Percentiles rank a stretch among this genome's conserved stretches.
These are phyloP conservation scores for Chloroceryle inda DNA, from an alignment of 2,797 vertebrate species.

Conservation along the genomic window DNA sequence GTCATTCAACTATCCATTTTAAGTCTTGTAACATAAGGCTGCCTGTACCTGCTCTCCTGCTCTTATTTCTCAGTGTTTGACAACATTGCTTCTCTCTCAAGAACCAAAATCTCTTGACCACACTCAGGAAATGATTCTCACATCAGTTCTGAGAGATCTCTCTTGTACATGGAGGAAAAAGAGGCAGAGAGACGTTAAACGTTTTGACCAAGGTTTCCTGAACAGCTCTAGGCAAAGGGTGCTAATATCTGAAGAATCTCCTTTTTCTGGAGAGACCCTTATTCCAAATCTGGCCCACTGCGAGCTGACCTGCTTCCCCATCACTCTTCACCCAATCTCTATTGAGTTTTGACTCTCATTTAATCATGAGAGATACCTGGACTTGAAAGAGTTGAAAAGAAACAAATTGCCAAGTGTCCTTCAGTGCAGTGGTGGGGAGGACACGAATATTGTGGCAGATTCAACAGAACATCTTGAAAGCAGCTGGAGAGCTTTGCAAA, in stretches of 20 bases:
- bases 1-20: neutral
- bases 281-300: neutral
- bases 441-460: neutral
- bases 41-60: neutral
- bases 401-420: constrained; percentile 47
- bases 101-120: neutral
- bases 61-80: neutral
- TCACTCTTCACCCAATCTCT: neutral
- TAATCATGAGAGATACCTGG: constrained; percentile 48
- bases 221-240: neutral
- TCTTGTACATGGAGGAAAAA: neutral
- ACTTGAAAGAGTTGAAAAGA: neutral
- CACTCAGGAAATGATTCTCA: neutral
- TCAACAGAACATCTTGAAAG: constrained; percentile 72
- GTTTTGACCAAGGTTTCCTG: neutral
- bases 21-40: neutral
- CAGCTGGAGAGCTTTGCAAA: constrained; percentile 53
- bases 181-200: neutral
- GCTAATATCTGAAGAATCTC: neutral
- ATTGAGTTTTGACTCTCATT: constrained; percentile 15
- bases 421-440: neutral
- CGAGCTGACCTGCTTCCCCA: neutral
- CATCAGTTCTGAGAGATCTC: neutral
- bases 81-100: neutral
- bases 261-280: neutral